Percentiles rank a stretch among this genome's conserved stretches.
phyloP scores from a whole-genome alignment of 2,888 invertebrate genomes.

The Hypercompe scribonia region DNA sequence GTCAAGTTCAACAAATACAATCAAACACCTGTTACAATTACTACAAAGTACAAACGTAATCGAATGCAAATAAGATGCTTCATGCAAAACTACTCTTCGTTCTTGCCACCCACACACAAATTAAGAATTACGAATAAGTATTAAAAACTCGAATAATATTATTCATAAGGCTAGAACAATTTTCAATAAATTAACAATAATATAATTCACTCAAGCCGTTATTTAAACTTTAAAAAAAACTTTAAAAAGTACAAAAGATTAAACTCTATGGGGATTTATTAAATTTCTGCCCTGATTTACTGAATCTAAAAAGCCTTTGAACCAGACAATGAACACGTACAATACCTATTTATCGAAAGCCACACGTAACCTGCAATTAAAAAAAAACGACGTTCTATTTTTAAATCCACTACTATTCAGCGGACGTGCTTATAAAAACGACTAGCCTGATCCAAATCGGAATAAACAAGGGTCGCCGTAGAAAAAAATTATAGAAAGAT shows the following conservation, averaged over 20 bases:
- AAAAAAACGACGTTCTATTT: conserved; percentile 67
- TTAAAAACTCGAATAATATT: conserved; percentile 19
- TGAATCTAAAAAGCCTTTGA: conserved; percentile 52
- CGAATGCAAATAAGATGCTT: conserved; percentile 31
- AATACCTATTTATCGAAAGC: conserved; percentile 64
- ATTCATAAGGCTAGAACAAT: not conserved
- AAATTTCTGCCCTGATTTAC: conserved; percentile 48
- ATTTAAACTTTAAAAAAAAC: not conserved
- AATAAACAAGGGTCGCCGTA: conserved; percentile 70
- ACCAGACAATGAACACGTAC: conserved; percentile 61
- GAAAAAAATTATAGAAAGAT: conserved; percentile 69
- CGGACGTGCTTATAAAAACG: conserved; percentile 75
- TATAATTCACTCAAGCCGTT: conserved; percentile 1
- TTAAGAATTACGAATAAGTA: conserved; percentile 25
- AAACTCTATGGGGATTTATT: conserved; percentile 52
- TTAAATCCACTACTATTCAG: conserved; percentile 56
- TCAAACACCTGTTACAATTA: conserved; percentile 36
- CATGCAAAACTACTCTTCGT: conserved; percentile 50
- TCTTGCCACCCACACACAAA: conserved; percentile 26
- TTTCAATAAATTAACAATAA: not conserved
- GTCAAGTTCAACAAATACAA: not conserved
- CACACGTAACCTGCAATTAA: conserved; percentile 74
- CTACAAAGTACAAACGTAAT: conserved; percentile 30
- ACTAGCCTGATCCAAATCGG: conserved; percentile 74
- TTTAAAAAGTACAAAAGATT: conserved; percentile 40